These are phyloP conservation scores for Mesocentrotus franciscanus DNA, from an alignment of 53 echinoderm and acorn worm species.

Conservation along the genomic window DNA sequence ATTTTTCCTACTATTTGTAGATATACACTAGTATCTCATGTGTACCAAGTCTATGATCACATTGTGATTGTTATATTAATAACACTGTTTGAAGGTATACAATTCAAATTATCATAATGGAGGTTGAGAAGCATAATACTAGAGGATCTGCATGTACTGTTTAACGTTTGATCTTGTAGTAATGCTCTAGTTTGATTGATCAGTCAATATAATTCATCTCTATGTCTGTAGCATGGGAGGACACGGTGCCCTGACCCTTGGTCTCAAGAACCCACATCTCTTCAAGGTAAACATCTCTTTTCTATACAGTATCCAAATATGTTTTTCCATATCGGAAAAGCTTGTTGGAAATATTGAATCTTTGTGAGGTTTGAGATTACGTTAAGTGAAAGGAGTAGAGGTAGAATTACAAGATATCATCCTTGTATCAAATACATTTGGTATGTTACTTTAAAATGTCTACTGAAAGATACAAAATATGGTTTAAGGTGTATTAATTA, in stretches of 20 bases:
- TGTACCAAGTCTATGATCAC: no score
- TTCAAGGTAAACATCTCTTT: slow-evolving; percentile 72
- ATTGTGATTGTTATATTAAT: no score
- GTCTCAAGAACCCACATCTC: slow-evolving; percentile 84
- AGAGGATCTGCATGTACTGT: no score
- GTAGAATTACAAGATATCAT: not conserved
- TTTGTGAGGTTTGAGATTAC: not conserved
- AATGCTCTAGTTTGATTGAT: not conserved
- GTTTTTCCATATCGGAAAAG: not conserved
- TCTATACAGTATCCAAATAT: not conserved
- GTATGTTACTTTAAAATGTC: no score
- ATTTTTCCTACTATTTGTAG: no score
- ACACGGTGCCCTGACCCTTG: slow-evolving; percentile 87
- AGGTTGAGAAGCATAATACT: no score
- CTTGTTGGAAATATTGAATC: not conserved
- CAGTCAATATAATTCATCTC: not conserved
- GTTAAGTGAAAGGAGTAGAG: not conserved
- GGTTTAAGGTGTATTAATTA: no score
- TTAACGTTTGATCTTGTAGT: not conserved
- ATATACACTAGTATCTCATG: no score
- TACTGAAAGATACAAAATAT: not conserved
- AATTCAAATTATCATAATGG: no score
- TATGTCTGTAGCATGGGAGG: slow-evolving; percentile 85
- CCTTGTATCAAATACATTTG: not conserved
- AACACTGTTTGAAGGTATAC: no score